Base-by-base conservation (phyloP, 2,888 invertebrate genomes). In the Netelia inedita region DNA sequence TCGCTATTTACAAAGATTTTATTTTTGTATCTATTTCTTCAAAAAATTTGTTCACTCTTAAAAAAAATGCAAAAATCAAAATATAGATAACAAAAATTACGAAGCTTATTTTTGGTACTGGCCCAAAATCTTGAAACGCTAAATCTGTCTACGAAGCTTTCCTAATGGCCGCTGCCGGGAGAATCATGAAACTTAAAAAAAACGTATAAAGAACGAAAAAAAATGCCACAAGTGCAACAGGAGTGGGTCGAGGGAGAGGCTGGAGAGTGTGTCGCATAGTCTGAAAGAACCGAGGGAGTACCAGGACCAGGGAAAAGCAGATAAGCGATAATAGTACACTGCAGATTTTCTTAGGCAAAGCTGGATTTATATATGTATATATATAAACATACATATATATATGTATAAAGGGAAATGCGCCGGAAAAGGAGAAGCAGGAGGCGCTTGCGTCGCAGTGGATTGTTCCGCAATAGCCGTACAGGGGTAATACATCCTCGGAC, bases 401-500 rank as follows among this genome's bases (percentile, higher is more conserved):
- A 46, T 46, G 14, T 46, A 46, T 46, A 46, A 23, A 46, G 46
- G 68, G 1, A 76, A 66, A 65, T 55, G 69, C 23, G 65, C 23
- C 41, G 80, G 66, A 61, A 66, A 46, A 68, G 59, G 59, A 71
- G 76, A 65, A 55, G 75, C 16, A 55, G 59, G 78, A 28, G 78
- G 59, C 21, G 59, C 35, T 57, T 75, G 76, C 82, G 83, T 85
- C 81, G 87, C 85, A 88, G 88, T 86, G 85, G 86, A 88, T 87
- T 87, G 82, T 76, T 76, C 88, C 86, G 88, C 89, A 91, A 90
- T 90, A 89, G 89, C 89, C 88, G 88, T 90, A 89, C 89, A 88
- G 88, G 89, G 88, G 90, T 89, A 91, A 92, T 91, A 90, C 90
- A 92, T 92, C 90, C 89, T 90, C 87, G 89, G 89, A 90, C 91